Evolutionary conservation across 1,140 invertebrate species (phyloP).

Genomic region (Aphelinus atriplicis): DNA sequence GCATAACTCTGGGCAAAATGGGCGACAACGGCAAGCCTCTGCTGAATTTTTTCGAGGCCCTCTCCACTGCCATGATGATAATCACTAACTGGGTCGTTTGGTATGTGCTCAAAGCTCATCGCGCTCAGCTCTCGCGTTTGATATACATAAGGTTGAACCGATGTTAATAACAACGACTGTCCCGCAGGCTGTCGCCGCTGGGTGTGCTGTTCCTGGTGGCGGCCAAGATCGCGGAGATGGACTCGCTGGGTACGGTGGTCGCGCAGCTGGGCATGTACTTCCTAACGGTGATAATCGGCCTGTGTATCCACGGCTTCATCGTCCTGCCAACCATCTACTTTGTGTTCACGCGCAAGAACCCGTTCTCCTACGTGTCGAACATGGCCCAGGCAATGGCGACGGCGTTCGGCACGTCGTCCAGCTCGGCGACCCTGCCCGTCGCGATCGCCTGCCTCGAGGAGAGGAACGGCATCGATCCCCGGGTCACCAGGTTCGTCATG

Average conservation of each 20-base stretch:
- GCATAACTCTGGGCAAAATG: slow-evolving; percentile 75
- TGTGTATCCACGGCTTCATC: slow-evolving; percentile 82
- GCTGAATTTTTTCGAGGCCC: slow-evolving; percentile 71
- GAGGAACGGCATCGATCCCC: slow-evolving; percentile 77
- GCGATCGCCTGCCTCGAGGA: slow-evolving; percentile 83
- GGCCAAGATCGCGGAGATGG: slow-evolving; percentile 82
- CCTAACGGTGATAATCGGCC: slow-evolving; percentile 80
- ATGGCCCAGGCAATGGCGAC: slow-evolving; percentile 80
- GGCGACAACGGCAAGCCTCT: slow-evolving; percentile 71
- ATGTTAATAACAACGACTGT: slow-evolving; percentile 34
- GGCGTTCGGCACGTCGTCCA: slow-evolving; percentile 83
- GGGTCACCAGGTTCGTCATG: slow-evolving; percentile 84
- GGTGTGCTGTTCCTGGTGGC: slow-evolving; percentile 85
- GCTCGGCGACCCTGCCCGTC: slow-evolving; percentile 78
- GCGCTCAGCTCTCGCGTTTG: neutral
- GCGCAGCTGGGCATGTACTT: slow-evolving; percentile 85
- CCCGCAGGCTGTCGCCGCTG: slow-evolving; percentile 75
- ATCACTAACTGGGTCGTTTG: slow-evolving; percentile 80
- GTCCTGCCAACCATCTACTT: slow-evolving; percentile 77
- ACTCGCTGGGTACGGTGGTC: slow-evolving; percentile 76
- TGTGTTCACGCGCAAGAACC: slow-evolving; percentile 73
- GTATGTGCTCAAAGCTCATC: slow-evolving; percentile 48
- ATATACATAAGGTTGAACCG: slow-evolving; percentile 39
- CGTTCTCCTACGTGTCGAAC: slow-evolving; percentile 75
- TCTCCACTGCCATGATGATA: slow-evolving; percentile 77